phyloP scores from a whole-genome alignment of 2,797 vertebrate genomes.

The Salmo trutta region DNA sequence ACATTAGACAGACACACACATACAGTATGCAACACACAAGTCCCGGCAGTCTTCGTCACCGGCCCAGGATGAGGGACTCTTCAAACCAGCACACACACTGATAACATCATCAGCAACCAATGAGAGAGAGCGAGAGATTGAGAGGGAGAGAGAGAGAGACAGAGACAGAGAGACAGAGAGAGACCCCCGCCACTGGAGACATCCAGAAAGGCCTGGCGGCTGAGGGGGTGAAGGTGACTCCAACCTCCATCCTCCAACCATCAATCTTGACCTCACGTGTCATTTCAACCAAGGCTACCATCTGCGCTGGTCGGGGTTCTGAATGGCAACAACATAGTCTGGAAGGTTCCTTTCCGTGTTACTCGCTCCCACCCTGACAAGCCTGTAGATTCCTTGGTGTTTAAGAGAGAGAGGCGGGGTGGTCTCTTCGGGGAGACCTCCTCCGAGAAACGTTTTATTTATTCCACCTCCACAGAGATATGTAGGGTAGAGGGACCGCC shows the following conservation, averaged over 20 bases:
- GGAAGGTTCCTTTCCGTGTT: not conserved
- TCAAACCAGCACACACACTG: conserved; percentile 3
- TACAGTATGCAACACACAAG: not conserved
- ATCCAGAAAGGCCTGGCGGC: not conserved
- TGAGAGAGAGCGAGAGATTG: not conserved
- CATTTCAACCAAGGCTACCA: conserved; percentile 15
- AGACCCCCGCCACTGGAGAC: not conserved
- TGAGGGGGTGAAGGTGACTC: not conserved
- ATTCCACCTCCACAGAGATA: not conserved
- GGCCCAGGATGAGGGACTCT: not conserved
- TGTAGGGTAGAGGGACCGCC: not conserved
- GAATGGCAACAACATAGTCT: not conserved
- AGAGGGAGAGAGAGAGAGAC: not conserved
- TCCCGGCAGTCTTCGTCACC: not conserved
- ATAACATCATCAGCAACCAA: conserved; percentile 11
- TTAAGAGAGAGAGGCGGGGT: not conserved
- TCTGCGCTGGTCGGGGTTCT: not conserved
- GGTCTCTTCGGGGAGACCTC: not conserved
- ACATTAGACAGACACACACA: not conserved
- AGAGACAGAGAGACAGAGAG: not conserved
- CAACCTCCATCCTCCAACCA: not conserved
- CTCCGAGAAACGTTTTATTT: conserved; percentile 3
- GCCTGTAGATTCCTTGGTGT: conserved; percentile 6
- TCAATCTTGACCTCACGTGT: conserved; percentile 9
- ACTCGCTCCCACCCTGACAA: not conserved